These are phyloP conservation scores for Drosophila atripex DNA, from an alignment of 2,888 invertebrate genomes.

Conservation along the genomic window DNA sequence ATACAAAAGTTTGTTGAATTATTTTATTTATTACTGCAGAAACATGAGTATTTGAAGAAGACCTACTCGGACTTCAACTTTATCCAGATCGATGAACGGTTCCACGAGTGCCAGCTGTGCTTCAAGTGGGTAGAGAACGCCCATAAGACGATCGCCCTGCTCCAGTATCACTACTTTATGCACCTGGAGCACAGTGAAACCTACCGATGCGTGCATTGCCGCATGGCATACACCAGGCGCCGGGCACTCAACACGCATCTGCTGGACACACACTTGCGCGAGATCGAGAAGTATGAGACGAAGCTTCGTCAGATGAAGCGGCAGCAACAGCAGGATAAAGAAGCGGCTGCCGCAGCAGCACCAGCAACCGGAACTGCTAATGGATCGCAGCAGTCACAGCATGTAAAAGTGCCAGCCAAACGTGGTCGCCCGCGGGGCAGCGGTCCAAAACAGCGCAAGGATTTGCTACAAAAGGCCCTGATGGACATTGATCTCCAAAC, in stretches of 20 bases:
- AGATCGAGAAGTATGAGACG: conserved; percentile 60
- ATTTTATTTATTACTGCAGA: conserved; percentile 26
- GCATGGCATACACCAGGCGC: conserved; percentile 68
- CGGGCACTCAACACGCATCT: conserved; percentile 70
- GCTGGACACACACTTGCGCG: conserved; percentile 52
- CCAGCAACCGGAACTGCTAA: not conserved
- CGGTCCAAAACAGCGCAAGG: conserved; percentile 53
- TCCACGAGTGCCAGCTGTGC: conserved; percentile 78
- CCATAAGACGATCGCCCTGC: conserved; percentile 72
- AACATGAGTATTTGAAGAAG: conserved; percentile 72
- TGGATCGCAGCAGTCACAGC: not conserved
- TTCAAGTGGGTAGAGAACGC: conserved; percentile 79
- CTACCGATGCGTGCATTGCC: conserved; percentile 76
- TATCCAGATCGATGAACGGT: conserved; percentile 68
- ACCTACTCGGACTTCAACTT: conserved; percentile 75
- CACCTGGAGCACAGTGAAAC: conserved; percentile 74
- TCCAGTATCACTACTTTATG: conserved; percentile 80
- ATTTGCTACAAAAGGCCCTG: conserved; percentile 69
- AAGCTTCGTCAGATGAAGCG: conserved; percentile 55
- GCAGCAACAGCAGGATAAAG: conserved; percentile 18
- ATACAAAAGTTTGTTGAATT: not conserved
- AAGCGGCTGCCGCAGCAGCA: not conserved
- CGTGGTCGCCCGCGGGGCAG: conserved; percentile 10
- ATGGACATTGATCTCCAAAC: conserved; percentile 71
- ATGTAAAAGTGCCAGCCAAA: not conserved